Conservation (phyloP, 1,140 invertebrate genomes). For the Drosophila sulfurigaster region DNA sequence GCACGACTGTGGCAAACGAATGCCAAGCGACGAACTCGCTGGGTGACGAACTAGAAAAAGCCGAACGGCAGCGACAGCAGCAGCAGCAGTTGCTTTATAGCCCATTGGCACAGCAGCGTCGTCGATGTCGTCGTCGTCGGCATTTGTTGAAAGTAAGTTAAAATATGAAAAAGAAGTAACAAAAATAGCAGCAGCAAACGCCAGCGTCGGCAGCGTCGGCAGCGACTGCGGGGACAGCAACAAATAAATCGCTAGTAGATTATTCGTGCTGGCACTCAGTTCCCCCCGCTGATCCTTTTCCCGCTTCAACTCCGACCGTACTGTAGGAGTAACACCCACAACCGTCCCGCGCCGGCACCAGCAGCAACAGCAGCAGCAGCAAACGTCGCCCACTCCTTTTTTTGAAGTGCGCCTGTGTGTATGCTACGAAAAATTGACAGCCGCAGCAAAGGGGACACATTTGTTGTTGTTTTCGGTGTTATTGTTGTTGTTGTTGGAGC, state of each 20-base stretch:
- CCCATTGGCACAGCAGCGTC: slow-evolving; percentile 38
- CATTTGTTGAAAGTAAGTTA: slow-evolving; percentile 69
- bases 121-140: slow-evolving; percentile 30
- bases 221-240: slow-evolving; percentile 49
- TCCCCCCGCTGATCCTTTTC: slow-evolving; percentile 14
- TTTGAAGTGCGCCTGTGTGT: slow-evolving; percentile 69
- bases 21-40: slow-evolving; percentile 11
- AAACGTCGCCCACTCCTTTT: slow-evolving; percentile 44
- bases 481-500: slow-evolving; percentile 22
- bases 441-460: slow-evolving; percentile 70
- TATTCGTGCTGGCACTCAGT: slow-evolving; percentile 76
- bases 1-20: slow-evolving; percentile 66
- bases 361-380: neutral
- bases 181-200: slow-evolving; percentile 66
- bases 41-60: slow-evolving; percentile 47
- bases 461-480: slow-evolving; percentile 38
- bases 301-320: neutral
- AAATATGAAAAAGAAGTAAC: slow-evolving; percentile 82
- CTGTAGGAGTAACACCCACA: neutral
- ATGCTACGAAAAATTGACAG: slow-evolving; percentile 82
- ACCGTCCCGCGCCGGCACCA: neutral
- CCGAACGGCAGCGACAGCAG: slow-evolving; percentile 29
- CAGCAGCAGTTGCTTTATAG: slow-evolving; percentile 43
- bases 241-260: slow-evolving; percentile 82
- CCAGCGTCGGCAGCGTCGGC: slow-evolving; percentile 15